phyloP scores from a whole-genome alignment of 2,797 vertebrate species.

The Propithecus deckenii region DNA sequence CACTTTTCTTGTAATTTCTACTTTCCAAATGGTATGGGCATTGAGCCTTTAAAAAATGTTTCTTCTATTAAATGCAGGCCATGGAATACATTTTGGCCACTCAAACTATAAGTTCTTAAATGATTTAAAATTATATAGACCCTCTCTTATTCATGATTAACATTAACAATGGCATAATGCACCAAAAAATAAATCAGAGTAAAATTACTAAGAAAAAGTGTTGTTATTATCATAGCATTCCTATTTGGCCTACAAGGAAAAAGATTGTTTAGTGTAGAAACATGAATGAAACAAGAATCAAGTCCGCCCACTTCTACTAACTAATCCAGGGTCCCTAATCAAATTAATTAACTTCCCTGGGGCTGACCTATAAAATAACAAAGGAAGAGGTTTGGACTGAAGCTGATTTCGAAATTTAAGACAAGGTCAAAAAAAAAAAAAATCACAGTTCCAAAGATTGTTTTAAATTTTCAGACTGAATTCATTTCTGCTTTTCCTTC shows the following conservation, averaged over 20 bases:
- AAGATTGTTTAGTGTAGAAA: neutral
- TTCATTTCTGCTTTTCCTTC: neutral
- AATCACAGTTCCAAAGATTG: neutral
- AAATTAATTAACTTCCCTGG: slow-evolving; percentile 49
- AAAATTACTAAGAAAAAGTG: neutral
- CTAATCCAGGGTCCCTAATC: neutral
- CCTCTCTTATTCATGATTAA: neutral
- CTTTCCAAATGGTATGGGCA: neutral
- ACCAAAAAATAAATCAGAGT: slow-evolving; percentile 11
- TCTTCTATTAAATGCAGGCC: neutral
- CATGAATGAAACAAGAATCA: neutral
- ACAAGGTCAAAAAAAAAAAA: neutral
- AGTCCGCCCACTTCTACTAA: neutral
- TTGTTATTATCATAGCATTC: neutral
- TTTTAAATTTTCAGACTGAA: slow-evolving; percentile 19
- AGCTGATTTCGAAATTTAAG: slow-evolving; percentile 27
- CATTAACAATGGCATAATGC: neutral
- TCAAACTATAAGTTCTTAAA: neutral
- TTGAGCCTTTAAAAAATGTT: neutral
- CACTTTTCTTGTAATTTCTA: neutral
- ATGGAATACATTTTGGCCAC: neutral
- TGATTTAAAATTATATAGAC: neutral
- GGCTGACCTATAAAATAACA: slow-evolving; percentile 53
- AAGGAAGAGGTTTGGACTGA: neutral
- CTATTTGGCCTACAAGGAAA: neutral